Evolutionary conservation across 2,888 invertebrate genomes (phyloP).

Genomic region (Creontiades dilutus): DNA sequence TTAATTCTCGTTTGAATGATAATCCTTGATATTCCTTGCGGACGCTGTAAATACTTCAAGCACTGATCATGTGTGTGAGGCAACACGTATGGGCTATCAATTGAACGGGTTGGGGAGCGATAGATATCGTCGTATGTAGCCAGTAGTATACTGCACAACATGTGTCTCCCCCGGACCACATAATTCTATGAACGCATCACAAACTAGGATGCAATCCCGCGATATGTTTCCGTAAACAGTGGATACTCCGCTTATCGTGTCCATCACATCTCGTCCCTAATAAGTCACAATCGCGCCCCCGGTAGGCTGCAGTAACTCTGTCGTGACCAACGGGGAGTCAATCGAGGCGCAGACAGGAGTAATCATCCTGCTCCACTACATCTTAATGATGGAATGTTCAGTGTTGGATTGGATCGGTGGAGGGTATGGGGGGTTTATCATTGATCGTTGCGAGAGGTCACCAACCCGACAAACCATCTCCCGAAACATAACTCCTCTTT

Average conservation of each 20-base stretch:
- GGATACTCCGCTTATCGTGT: not conserved
- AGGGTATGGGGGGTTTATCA: not conserved
- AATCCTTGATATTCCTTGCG: no score
- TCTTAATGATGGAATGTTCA: slow-evolving; percentile 54
- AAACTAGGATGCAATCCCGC: slow-evolving; percentile 2
- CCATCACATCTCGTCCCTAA: not conserved
- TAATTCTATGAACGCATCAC: not conserved
- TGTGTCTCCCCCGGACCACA: not conserved
- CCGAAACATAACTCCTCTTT: slow-evolving; percentile 46
- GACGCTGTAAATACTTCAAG: no score
- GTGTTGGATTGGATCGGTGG: not conserved
- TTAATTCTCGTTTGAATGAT: no score
- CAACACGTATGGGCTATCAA: no score
- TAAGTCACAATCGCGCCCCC: slow-evolving; percentile 9
- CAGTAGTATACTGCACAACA: not conserved
- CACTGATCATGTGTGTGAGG: no score
- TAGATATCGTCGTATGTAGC: not conserved
- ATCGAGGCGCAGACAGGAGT: slow-evolving; percentile 56
- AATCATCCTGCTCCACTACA: slow-evolving; percentile 45
- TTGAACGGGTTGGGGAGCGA: no score
- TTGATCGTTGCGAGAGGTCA: slow-evolving; percentile 40
- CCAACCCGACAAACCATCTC: slow-evolving; percentile 57
- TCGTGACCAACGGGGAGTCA: slow-evolving; percentile 43
- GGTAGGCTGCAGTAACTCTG: slow-evolving; percentile 29
- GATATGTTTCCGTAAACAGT: not conserved